A percentile compares a stretch with the other conserved stretches of the same genome.
phyloP scores from a whole-genome alignment of 1,140 invertebrate genomes.

The Zaprionus africanus region DNA sequence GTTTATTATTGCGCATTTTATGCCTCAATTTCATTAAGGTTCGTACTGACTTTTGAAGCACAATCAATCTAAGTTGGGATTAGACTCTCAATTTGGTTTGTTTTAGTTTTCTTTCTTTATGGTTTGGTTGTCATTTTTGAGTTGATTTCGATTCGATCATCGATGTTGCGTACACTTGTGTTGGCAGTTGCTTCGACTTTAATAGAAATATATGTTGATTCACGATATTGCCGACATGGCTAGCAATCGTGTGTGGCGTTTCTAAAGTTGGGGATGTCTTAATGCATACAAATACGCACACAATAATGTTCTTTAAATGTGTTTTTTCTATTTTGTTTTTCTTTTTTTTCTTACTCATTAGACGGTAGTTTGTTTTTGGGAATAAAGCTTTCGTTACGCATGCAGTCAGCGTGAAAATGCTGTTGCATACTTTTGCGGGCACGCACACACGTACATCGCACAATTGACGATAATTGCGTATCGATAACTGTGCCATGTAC shows the following conservation, averaged over 20 bases:
- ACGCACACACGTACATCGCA: slow-evolving; percentile 4
- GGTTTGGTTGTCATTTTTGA: neutral
- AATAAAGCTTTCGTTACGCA: slow-evolving; percentile 55
- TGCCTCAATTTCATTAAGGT: slow-evolving; percentile 36
- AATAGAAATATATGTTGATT: neutral
- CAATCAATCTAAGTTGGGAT: too few species aligned
- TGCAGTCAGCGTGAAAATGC: slow-evolving; percentile 33
- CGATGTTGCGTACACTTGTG: neutral
- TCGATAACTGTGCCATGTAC: slow-evolving; percentile 14
- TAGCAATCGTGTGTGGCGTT: slow-evolving; percentile 28
- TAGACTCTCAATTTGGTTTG: too few species aligned
- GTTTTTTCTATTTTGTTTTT: slow-evolving; percentile 14
- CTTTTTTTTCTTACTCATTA: slow-evolving; percentile 18
- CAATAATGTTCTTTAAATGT: neutral
- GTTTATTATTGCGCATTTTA: neutral
- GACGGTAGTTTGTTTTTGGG: slow-evolving; percentile 31
- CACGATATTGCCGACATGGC: neutral
- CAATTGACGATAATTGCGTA: slow-evolving; percentile 36
- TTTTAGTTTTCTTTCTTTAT: too few species aligned
- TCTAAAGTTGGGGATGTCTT: neutral
- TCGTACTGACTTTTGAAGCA: slow-evolving; percentile 2
- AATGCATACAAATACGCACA: neutral
- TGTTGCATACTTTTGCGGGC: slow-evolving; percentile 45
- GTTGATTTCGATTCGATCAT: neutral
- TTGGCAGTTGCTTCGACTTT: slow-evolving; percentile 2